Conservation (phyloP, 2,888 invertebrate genomes). For the Caenorhabditis sulstoni region DNA sequence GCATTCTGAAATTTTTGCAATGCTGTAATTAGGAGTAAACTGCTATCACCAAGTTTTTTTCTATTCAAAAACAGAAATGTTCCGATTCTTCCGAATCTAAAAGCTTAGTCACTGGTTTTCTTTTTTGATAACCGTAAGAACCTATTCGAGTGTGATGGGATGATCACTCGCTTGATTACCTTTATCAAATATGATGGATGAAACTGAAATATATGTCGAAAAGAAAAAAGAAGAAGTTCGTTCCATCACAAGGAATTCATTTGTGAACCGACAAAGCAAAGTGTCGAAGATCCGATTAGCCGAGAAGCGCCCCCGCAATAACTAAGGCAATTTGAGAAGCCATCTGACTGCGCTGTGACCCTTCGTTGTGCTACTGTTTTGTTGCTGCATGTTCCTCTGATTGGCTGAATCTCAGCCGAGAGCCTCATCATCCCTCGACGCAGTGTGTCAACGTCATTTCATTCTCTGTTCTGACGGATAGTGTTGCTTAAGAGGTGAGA, state of each 20-base stretch:
- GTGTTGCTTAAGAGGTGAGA: slow-evolving; percentile 10
- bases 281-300: slow-evolving; percentile 11
- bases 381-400: slow-evolving; percentile 24
- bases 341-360: slow-evolving; percentile 37
- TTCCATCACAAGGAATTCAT: too few species aligned
- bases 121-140: slow-evolving; percentile 7
- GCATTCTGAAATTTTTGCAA: too few species aligned
- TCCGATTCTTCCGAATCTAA: too few species aligned
- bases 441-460: slow-evolving; percentile 21
- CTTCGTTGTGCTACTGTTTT: slow-evolving; percentile 32
- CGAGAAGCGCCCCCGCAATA: slow-evolving; percentile 32
- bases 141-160: slow-evolving; percentile 9
- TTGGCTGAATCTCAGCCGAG: slow-evolving; percentile 30
- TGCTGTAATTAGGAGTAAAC: too few species aligned
- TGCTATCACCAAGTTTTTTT: too few species aligned
- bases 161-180: slow-evolving; percentile 34
- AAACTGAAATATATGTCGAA: not conserved
- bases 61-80: too few species aligned
- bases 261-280: slow-evolving; percentile 2
- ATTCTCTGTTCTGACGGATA: slow-evolving; percentile 4
- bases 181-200: slow-evolving; percentile 3
- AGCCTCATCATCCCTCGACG: not conserved
- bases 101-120: too few species aligned
- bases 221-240: not conserved
- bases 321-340: slow-evolving; percentile 40